Evolutionary conservation across 2,888 invertebrate species (phyloP).

Genomic region (Sipunculus nudus): DNA sequence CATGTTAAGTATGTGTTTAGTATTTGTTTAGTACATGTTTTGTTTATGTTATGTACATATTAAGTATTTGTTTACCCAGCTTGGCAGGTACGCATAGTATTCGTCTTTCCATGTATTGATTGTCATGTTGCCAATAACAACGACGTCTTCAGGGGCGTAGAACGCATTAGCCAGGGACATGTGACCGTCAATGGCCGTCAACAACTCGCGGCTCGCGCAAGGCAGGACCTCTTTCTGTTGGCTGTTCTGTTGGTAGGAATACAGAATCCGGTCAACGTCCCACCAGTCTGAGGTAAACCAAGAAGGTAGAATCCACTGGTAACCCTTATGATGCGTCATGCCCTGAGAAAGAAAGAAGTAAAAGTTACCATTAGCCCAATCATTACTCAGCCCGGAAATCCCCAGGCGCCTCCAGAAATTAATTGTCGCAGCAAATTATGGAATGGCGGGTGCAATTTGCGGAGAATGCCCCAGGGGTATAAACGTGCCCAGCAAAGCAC

Average conservation of each 20-base stretch:
- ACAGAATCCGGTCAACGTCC: constrained; percentile 70
- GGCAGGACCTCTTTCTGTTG: constrained; percentile 68
- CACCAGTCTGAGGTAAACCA: constrained; percentile 69
- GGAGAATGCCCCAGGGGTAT: too few relatives aligned
- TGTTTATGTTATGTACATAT: neutral
- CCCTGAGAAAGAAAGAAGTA: constrained; percentile 48
- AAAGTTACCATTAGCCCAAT: too few relatives aligned
- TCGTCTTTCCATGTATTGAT: constrained; percentile 73
- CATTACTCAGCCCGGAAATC: too few relatives aligned
- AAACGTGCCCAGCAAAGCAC: too few relatives aligned
- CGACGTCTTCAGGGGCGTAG: constrained; percentile 72
- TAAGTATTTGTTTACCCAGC: constrained; percentile 39
- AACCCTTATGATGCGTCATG: constrained; percentile 72
- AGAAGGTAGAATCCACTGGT: constrained; percentile 86
- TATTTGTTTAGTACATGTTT: neutral
- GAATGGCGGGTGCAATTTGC: too few relatives aligned
- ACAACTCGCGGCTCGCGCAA: constrained; percentile 73
- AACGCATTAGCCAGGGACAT: constrained; percentile 77
- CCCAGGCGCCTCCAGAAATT: too few relatives aligned
- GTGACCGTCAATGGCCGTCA: constrained; percentile 77
- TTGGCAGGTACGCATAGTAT: constrained; percentile 44
- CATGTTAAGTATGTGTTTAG: neutral
- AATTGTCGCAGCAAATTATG: too few relatives aligned
- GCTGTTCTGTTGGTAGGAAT: constrained; percentile 38
- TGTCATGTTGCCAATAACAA: constrained; percentile 71